Conservation (phyloP, 1,140 invertebrate genomes). For the Conus ventricosus region DNA sequence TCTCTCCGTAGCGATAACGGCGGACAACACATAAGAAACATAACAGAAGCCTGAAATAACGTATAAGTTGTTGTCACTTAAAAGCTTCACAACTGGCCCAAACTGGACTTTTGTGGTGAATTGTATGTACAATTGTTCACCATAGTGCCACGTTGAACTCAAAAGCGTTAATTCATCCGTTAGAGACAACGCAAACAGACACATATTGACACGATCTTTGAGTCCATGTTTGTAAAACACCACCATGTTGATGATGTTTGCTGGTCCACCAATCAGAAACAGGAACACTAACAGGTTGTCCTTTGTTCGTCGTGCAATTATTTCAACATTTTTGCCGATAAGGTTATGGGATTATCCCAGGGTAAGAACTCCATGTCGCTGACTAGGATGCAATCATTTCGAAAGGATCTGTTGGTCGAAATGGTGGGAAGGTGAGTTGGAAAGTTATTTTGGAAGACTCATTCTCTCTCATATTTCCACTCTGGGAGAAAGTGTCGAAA, state of each 20-base stretch:
- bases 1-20: conserved; percentile 22
- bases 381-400: too few species aligned
- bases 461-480: too few species aligned
- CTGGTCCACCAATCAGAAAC: neutral
- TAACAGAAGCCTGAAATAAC: neutral
- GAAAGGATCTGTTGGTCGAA: too few species aligned
- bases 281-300: neutral
- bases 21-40: conserved; percentile 3
- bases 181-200: conserved; percentile 11
- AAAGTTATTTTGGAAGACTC: too few species aligned
- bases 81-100: neutral
- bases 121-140: neutral
- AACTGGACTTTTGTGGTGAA: neutral
- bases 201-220: neutral
- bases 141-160: neutral
- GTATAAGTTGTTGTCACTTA: neutral
- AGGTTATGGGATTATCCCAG: neutral
- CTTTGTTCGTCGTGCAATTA: neutral
- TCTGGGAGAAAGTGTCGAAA: too few species aligned
- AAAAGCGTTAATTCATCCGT: neutral
- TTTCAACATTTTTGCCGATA: neutral
- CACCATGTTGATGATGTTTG: neutral
- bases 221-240: conserved; percentile 15
- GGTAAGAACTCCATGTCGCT: neutral
- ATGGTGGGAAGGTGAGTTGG: too few species aligned